phyloP scores from a whole-genome alignment of 2,113 vertebrate genomes.

The Pachycephala philippinensis region DNA sequence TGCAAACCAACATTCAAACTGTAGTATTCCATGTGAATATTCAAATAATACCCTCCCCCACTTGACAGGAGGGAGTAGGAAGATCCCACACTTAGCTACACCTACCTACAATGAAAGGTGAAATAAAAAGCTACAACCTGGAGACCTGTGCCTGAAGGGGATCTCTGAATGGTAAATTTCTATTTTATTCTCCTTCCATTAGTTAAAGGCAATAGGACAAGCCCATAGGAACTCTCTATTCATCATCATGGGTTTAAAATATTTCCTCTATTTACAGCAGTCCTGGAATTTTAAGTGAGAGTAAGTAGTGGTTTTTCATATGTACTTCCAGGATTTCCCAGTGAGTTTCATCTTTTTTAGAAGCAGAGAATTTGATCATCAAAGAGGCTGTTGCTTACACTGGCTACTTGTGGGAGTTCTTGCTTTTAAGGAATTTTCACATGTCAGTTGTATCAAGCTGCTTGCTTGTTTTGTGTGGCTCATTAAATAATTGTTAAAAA shows the following conservation, averaged over 20 bases:
- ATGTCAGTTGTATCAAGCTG: not conserved
- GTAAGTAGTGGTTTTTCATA: not conserved
- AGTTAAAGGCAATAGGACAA: not conserved
- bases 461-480: not conserved
- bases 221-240: not conserved
- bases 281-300: not conserved
- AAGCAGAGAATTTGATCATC: not conserved
- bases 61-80: not conserved
- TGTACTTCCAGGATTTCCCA: not conserved
- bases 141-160: not conserved
- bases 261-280: not conserved
- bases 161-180: not conserved
- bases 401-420: not conserved
- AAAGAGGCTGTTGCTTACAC: not conserved
- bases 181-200: not conserved
- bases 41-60: not conserved
- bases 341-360: not conserved
- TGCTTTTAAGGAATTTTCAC: not conserved
- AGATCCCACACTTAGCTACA: not conserved
- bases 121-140: not conserved
- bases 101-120: not conserved
- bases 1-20: not conserved
- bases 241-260: not conserved
- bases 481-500: not conserved
- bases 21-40: not conserved